Evolutionary conservation across 2,888 invertebrate genomes (phyloP), one percentile per base, ranked within the genome.

Genomic region (Xylocampa areola): DNA sequence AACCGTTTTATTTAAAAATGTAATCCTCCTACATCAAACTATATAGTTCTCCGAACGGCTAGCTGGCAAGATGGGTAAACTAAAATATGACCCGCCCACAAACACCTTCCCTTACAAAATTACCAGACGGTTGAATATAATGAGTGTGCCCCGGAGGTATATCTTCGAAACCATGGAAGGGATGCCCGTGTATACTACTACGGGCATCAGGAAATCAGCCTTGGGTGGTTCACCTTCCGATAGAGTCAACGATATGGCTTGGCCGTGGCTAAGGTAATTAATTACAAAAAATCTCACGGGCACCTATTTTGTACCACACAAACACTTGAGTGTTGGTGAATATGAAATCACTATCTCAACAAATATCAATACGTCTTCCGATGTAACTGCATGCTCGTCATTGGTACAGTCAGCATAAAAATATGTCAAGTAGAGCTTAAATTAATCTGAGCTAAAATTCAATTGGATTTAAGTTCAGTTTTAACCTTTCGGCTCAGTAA

Each of bases 41-140:
- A 16, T 25, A 7, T 11, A 50, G 40, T 45, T 36, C 62, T 47
- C 37, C 7, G 51, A 14, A 32, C 33, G 35, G 64, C 40, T 50
- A 53, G 48, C 58, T 13, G 52, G 2, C 10, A 67, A 45, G 3
- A 63, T 69, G 63, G 4, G 1, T 7, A 29, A 52, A 17, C 16
- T 13, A 3, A 23, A 11, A 11, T 37, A 32, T n/a, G 52, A 52
- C 4, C 52, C 16, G 1, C 67, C 67, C 0, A 64, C 57, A 0
- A 37, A 5, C 33, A 39, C 27, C 17, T 67, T 47, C 17, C 67
- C 69, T 0, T 67, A 64, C 32, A 69, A 63, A 14, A 69, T 69
- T 6, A 1, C 10, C 0, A 49, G 6, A 17, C 44, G 67, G 5
- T 14, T 69, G 8, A 63, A 69, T 13, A 1, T 14, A 2, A 51